These are phyloP conservation scores for Motacilla alba DNA, from an alignment of 2,113 vertebrate species.

Conservation along the genomic window DNA sequence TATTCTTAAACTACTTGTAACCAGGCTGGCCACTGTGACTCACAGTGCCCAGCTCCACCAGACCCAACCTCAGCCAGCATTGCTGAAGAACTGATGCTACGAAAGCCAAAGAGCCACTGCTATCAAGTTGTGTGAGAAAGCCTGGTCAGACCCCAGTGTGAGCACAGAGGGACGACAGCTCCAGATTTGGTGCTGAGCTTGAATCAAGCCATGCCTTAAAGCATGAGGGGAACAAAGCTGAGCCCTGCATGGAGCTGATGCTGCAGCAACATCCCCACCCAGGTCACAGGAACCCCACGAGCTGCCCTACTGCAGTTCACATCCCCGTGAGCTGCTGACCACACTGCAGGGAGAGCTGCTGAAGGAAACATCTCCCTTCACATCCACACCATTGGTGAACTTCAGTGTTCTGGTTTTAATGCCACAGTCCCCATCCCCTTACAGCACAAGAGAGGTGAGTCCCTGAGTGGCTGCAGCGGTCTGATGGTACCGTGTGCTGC, in stretches of 20 bases:
- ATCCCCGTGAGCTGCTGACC: accelerated
- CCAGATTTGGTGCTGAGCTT: background rate
- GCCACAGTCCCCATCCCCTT: background rate
- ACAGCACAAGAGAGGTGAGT: accelerated
- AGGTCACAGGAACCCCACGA: accelerated
- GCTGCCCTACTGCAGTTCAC: background rate
- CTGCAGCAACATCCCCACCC: background rate
- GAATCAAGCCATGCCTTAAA: background rate
- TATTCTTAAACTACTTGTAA: background rate
- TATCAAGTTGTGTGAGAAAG: accelerated
- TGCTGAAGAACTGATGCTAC: background rate
- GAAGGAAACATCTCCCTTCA: background rate
- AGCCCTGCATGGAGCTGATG: accelerated
- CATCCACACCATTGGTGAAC: background rate
- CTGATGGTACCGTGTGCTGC: background rate
- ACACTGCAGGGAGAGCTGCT: background rate
- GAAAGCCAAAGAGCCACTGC: background rate
- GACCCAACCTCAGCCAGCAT: background rate
- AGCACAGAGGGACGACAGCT: background rate
- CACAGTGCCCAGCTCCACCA: background rate
- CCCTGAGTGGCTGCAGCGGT: background rate
- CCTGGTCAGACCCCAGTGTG: accelerated
- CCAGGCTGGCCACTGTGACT: background rate
- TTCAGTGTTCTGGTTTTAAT: background rate
- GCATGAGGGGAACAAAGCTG: accelerated